Evolutionary conservation across 2,888 invertebrate genomes (phyloP), one percentile per base, ranked within the genome.

Genomic region (Priocnemis perturbator): DNA sequence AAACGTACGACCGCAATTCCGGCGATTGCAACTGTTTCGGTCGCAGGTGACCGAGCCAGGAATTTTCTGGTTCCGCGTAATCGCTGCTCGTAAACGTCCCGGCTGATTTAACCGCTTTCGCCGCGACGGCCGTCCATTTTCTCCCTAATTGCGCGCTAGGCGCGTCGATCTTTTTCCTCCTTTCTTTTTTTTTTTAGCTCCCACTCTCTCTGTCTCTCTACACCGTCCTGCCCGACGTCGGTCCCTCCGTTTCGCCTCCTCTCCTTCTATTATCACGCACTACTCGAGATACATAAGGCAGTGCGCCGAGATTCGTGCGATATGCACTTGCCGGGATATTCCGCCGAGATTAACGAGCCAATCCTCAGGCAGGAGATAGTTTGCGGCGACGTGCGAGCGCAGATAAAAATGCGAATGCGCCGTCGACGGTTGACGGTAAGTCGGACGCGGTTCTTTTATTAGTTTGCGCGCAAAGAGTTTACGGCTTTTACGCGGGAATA

Each of bases 61-160:
- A 79, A 79, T 83, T 80, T 79, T 78, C 74, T 74, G 64, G 65
- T 57, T 66, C 68, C 44, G 70, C 68, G 73, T 81, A 81, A 84
- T 81, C 76, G 72, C 60, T 69, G 77, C 79, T 81, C 80, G 82
- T 85, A 82, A 83, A 84, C 66, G 81, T 85, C 79, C 69, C 59
- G 63, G 70, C 74, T 83, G 82, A 84, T 85, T 84, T 81, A 81
- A 77, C 71, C 72, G 74, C 76, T 77, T 78, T 79, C 78, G 77
- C 71, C 76, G 55, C 77, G 73, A 74, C 74, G 73, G 73, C 70
- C 79, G 77, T 76, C 73, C 71, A 78, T 81, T 82, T 81, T 78
- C 76, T 72, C 68, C 72, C 75, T 77, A 82, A 83, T 84, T 76
- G 77, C 78, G 64, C 66, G 74, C 78, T 75, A 71, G 60, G 55